Conservation (phyloP, 92 coral and sea anemone species). For the Scolanthus callimorphus region DNA sequence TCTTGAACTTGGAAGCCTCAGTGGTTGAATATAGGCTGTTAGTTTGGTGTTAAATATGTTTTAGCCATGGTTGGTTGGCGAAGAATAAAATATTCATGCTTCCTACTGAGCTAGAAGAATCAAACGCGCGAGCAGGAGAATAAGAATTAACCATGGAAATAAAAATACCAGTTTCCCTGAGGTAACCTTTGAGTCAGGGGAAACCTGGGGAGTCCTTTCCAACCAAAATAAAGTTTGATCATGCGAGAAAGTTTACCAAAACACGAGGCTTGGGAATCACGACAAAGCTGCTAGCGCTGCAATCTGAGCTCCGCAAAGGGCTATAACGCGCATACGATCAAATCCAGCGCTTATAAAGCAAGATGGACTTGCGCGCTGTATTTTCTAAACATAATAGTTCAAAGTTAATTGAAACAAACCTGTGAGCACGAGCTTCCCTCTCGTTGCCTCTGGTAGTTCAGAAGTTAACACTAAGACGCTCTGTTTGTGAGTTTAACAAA, state of each 20-base stretch:
- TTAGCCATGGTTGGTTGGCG: conserved; percentile 7
- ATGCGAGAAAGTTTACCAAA: background rate
- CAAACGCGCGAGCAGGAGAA: conserved; percentile 5
- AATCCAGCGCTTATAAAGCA: too few species aligned
- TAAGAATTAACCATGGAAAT: conserved; percentile 18
- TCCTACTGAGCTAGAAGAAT: conserved; percentile 59
- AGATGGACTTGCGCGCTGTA: too few species aligned
- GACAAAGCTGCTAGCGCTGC: too few species aligned
- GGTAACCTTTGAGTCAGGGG: background rate
- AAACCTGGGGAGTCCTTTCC: background rate
- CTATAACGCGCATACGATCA: too few species aligned
- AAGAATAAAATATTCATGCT: conserved; percentile 57
- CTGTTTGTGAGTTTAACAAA: background rate
- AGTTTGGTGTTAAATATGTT: conserved; percentile 10
- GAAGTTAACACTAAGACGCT: background rate
- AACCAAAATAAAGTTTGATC: background rate
- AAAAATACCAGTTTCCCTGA: conserved; percentile 20
- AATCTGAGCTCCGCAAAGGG: too few species aligned
- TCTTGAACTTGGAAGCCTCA: conserved; percentile 3
- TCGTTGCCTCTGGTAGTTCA: background rate
- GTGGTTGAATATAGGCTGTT: background rate
- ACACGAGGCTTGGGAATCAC: too few species aligned
- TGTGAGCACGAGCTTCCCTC: conserved; percentile 25
- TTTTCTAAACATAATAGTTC: conserved; percentile 2
- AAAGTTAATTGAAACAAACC: conserved; percentile 34